These are phyloP conservation scores for Drosophila pseudoananassae DNA, from an alignment of 1,140 invertebrate genomes.

Conservation along the genomic window DNA sequence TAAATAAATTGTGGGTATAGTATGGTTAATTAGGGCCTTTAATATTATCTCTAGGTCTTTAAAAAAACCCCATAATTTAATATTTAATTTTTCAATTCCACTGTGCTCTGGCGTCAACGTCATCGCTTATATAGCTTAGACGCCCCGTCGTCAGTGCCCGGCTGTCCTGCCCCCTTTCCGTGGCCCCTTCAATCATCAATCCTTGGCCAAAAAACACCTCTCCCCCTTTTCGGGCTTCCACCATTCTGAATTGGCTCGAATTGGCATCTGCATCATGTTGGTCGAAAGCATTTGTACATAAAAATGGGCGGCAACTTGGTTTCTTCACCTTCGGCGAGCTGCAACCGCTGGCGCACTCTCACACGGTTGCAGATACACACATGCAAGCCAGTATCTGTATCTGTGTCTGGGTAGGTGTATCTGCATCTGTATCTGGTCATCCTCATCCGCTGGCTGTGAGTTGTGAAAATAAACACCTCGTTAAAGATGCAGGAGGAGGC, in stretches of 20 bases:
- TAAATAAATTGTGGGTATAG: too few relatives aligned
- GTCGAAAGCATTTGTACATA: conserved; percentile 56
- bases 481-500: conserved; percentile 80
- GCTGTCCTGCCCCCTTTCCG: conserved; percentile 7
- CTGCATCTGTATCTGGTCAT: conserved; percentile 23
- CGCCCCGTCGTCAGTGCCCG: conserved; percentile 68
- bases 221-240: conserved; percentile 4
- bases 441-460: conserved; percentile 63
- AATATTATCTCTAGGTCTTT: too few relatives aligned
- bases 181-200: conserved; percentile 9
- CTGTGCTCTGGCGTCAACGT: conserved; percentile 65
- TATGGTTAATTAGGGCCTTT: too few relatives aligned
- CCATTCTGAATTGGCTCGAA: conserved; percentile 56
- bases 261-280: conserved; percentile 79
- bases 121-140: conserved; percentile 74
- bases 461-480: conserved; percentile 84
- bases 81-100: neutral
- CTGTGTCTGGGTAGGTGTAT: conserved; percentile 13
- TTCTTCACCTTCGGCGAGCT: conserved; percentile 73
- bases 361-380: conserved; percentile 1
- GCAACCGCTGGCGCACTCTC: conserved; percentile 47
- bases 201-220: neutral
- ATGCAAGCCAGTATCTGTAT: neutral
- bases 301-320: conserved; percentile 78
- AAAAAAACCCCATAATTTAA: neutral